Percentiles rank a stretch among this genome's conserved stretches.
These are phyloP conservation scores for Drosophila subobscura DNA, from an alignment of 1,140 invertebrate species.

Conservation along the genomic window DNA sequence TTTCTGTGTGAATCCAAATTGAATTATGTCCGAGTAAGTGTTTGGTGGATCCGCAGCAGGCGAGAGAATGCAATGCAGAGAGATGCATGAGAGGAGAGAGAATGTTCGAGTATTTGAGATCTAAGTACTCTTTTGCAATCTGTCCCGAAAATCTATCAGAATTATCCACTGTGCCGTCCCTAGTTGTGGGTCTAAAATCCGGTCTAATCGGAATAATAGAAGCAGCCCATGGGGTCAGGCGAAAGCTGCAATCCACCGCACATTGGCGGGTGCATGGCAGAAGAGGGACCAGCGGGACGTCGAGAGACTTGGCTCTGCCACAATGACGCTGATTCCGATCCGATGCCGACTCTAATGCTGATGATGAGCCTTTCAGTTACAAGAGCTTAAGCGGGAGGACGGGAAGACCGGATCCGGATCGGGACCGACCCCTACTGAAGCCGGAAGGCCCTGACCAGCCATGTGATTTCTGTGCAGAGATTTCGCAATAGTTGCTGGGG, in stretches of 20 bases:
- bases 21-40: constrained; percentile 24
- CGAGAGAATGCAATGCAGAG: background rate
- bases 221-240: background rate
- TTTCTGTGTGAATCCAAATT: constrained; percentile 44
- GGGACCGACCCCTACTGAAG: constrained; percentile 28
- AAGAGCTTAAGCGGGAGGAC: constrained; percentile 63
- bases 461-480: constrained; percentile 39
- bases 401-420: background rate
- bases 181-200: constrained; percentile 2
- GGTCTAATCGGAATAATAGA: constrained; percentile 26
- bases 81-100: background rate
- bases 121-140: too few relatives aligned
- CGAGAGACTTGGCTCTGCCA: background rate
- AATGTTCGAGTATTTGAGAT: background rate
- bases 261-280: constrained; percentile 1
- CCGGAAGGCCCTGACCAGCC: constrained; percentile 39
- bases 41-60: constrained; percentile 4
- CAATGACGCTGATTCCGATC: constrained; percentile 17
- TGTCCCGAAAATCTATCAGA: too few relatives aligned
- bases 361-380: constrained; percentile 64
- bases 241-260: background rate
- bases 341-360: constrained; percentile 1
- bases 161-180: background rate
- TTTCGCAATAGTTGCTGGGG: constrained; percentile 53
- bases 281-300: too few relatives aligned